Percentiles rank a stretch among this genome's conserved stretches.
Conservation (phyloP, 2,888 invertebrate genomes). For the Palloptera scutellata region DNA sequence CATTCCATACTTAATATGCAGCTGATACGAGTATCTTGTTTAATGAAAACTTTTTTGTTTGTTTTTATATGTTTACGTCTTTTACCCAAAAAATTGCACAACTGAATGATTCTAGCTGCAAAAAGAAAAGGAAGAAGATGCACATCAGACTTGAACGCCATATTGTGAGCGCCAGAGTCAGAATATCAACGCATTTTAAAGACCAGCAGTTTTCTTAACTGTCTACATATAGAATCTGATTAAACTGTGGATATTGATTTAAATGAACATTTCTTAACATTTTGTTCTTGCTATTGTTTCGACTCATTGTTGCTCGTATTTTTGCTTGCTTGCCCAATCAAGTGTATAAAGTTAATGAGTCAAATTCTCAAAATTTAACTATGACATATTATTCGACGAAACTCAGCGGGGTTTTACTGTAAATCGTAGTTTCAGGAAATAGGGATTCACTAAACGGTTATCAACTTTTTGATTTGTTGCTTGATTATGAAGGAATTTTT, state of each 20-base stretch:
- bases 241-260: conserved; percentile 48
- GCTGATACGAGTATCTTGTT: conserved; percentile 33
- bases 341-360: conserved; percentile 50
- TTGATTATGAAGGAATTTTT: too few species aligned
- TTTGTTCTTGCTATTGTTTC: neutral
- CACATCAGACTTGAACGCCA: conserved; percentile 15
- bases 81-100: conserved; percentile 24
- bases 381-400: too few species aligned
- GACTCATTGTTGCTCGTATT: conserved; percentile 34
- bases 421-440: too few species aligned
- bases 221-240: conserved; percentile 44
- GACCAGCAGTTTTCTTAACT: conserved; percentile 44
- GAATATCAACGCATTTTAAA: conserved; percentile 25
- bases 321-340: conserved; percentile 50
- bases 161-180: neutral
- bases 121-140: too few species aligned
- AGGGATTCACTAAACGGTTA: too few species aligned
- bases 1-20: conserved; percentile 26
- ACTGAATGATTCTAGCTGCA: conserved; percentile 27
- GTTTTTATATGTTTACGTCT: conserved; percentile 1
- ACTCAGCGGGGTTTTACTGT: too few species aligned
- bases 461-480: too few species aligned
- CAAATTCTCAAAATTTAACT: conserved; percentile 13
- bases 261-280: conserved; percentile 41
- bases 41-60: neutral